phyloP scores from a whole-genome alignment of 1,140 invertebrate species.

The Drosophila kurseongensis region DNA sequence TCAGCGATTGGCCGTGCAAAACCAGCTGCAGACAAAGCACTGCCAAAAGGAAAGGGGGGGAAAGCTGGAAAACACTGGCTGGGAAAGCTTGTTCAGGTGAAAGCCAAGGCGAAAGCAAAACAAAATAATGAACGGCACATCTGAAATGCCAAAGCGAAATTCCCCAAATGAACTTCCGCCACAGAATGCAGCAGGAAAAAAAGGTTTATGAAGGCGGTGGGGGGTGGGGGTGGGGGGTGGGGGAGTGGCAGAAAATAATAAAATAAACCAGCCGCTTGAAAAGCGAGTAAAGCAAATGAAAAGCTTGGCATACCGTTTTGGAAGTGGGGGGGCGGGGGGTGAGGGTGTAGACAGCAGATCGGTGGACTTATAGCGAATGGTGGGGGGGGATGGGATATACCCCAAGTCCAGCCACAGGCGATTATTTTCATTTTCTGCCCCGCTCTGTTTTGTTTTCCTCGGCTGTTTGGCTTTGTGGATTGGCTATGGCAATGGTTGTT shows the following conservation, averaged over 20 bases:
- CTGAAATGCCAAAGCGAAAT: constrained; percentile 69
- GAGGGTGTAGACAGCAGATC: background rate
- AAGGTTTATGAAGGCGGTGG: background rate
- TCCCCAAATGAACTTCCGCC: constrained; percentile 68
- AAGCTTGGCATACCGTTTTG: constrained; percentile 11
- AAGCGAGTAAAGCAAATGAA: constrained; percentile 36
- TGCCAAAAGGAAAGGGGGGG: background rate
- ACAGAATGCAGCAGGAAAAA: constrained; percentile 57
- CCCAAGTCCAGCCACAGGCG: constrained; percentile 2
- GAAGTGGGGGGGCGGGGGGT: background rate
- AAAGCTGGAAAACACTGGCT: too few relatives aligned
- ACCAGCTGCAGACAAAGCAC: constrained; percentile 31
- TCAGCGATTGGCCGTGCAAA: constrained; percentile 58
- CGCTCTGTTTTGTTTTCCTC: constrained; percentile 9
- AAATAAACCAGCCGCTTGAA: constrained; percentile 34
- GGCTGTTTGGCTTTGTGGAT: constrained; percentile 38
- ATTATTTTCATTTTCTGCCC: background rate
- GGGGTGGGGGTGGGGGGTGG: too few relatives aligned
- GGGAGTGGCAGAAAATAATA: constrained; percentile 35
- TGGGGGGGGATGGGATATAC: background rate
- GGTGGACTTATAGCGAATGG: background rate
- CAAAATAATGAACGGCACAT: constrained; percentile 57
- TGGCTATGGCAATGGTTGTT: constrained; percentile 33
- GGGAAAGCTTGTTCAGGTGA: constrained; percentile 9
- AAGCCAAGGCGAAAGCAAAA: constrained; percentile 42